Conservation (phyloP, 2,113 vertebrate species). For the Carassius carassius region DNA sequence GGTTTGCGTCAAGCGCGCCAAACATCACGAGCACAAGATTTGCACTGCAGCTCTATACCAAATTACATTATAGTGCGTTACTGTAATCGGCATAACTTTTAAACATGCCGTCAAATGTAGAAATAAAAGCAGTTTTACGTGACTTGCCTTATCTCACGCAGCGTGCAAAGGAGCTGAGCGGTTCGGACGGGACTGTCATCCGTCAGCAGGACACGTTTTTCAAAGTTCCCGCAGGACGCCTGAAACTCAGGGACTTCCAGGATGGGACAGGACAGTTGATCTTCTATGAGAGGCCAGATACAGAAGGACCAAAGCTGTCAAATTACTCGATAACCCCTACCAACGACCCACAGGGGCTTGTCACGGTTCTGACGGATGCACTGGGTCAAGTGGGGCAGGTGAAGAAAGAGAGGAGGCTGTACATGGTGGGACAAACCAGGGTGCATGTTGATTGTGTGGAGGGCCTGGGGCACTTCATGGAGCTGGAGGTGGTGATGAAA, state of each 20-base stretch:
- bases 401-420: slow-evolving; percentile 77
- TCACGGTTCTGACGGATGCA: slow-evolving; percentile 71
- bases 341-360: slow-evolving; percentile 72
- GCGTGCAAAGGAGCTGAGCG: slow-evolving; percentile 70
- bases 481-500: slow-evolving; percentile 84
- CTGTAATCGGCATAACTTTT: no score
- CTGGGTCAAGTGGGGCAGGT: slow-evolving; percentile 80
- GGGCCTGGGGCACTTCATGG: slow-evolving; percentile 82
- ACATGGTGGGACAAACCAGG: slow-evolving; percentile 81
- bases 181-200: slow-evolving; percentile 69
- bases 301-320: slow-evolving; percentile 80
- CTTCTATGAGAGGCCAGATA: slow-evolving; percentile 83
- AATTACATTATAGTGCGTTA: no score
- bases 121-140: slow-evolving; percentile 78
- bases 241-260: slow-evolving; percentile 79
- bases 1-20: neutral
- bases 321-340: slow-evolving; percentile 76
- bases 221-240: slow-evolving; percentile 70
- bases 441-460: slow-evolving; percentile 82
- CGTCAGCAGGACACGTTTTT: slow-evolving; percentile 81
- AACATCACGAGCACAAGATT: neutral
- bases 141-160: slow-evolving; percentile 44
- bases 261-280: slow-evolving; percentile 80
- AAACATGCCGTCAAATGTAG: slow-evolving; percentile 80
- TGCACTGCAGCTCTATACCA: no score